Evolutionary conservation across 1,140 invertebrate species (phyloP).

Genomic region (Neodiprion virginianus): DNA sequence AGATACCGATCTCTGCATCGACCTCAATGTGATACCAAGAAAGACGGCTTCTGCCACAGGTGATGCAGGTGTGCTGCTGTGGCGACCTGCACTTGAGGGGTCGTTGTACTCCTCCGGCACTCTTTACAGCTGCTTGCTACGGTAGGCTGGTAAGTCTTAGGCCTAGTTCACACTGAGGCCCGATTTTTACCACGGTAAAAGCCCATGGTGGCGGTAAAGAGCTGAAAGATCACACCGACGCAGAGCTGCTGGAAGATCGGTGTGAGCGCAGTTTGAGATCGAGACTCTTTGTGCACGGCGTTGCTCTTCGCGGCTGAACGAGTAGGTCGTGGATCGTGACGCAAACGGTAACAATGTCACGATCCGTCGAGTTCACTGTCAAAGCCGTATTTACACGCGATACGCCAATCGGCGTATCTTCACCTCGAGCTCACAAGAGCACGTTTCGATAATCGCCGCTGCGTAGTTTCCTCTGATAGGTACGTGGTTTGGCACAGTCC

Average conservation of each 20-base stretch:
- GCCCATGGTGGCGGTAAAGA: too few species aligned
- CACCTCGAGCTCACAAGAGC: constrained; percentile 22
- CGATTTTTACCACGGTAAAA: too few species aligned
- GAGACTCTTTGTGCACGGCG: neutral
- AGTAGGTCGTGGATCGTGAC: constrained; percentile 33
- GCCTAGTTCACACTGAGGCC: neutral
- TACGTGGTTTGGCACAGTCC: too few species aligned
- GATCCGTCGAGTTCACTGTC: constrained; percentile 41
- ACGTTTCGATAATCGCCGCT: constrained; percentile 34
- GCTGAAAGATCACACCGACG: too few species aligned
- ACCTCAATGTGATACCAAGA: constrained; percentile 1
- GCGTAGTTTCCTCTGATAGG: too few species aligned
- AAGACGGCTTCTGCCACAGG: neutral
- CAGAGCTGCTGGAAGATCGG: neutral
- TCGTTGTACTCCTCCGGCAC: neutral
- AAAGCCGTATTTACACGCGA: constrained; percentile 16
- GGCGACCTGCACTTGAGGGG: neutral
- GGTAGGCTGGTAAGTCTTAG: neutral
- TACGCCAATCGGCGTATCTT: neutral
- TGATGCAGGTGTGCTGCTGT: constrained; percentile 6
- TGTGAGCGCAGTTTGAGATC: neutral
- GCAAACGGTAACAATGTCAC: constrained; percentile 47
- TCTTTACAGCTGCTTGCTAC: neutral
- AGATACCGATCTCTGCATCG: neutral
- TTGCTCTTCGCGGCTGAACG: neutral